phyloP scores from a whole-genome alignment of 2,888 invertebrate genomes.

The Noctua pronuba region DNA sequence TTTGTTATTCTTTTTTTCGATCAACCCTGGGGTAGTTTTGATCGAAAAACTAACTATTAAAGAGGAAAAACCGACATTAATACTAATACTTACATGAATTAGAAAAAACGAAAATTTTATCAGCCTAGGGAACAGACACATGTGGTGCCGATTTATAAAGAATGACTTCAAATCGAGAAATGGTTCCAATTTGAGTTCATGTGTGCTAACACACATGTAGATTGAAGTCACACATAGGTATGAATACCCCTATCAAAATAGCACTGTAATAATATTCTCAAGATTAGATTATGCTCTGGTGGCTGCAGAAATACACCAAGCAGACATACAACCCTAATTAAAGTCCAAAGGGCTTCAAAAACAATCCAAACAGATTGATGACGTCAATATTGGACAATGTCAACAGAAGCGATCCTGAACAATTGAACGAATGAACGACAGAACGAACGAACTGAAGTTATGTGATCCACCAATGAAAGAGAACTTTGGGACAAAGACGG shows the following conservation, averaged over 20 bases:
- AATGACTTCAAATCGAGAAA: neutral
- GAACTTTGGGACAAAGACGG: slow-evolving; percentile 65
- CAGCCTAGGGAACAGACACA: no score
- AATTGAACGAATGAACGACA: slow-evolving; percentile 56
- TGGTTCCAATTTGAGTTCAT: neutral
- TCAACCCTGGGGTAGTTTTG: neutral
- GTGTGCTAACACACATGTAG: neutral
- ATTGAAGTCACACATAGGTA: neutral
- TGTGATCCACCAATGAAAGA: slow-evolving; percentile 67
- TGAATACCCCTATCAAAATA: neutral
- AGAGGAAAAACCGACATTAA: no score
- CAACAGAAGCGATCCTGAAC: slow-evolving; percentile 54
- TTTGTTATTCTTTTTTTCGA: slow-evolving; percentile 13
- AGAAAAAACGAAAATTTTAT: no score
- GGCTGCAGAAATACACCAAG: neutral
- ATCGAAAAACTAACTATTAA: neutral
- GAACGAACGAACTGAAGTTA: slow-evolving; percentile 65
- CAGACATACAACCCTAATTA: slow-evolving; percentile 7
- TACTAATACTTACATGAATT: no score
- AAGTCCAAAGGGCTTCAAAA: slow-evolving; percentile 35
- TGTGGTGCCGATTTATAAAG: neutral
- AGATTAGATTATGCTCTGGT: neutral
- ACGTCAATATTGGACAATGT: slow-evolving; percentile 62
- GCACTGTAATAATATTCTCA: neutral
- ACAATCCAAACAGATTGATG: slow-evolving; percentile 54